Conservation (phyloP, 2,113 vertebrate genomes). For the Copsychus sechellarum region DNA sequence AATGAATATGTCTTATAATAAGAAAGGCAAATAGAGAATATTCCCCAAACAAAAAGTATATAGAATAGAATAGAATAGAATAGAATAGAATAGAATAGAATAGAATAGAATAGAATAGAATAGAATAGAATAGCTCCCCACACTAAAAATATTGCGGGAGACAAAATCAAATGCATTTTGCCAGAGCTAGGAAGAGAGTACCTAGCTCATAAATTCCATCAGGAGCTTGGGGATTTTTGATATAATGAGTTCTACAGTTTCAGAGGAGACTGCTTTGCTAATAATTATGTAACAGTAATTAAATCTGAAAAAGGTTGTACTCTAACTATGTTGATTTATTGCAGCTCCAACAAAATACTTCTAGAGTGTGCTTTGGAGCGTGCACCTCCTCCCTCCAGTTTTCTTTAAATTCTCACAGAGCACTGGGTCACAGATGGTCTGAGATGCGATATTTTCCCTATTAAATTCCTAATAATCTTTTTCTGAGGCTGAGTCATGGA, state of each 20-base stretch:
- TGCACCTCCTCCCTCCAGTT: constrained; percentile 81
- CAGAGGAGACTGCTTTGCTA: constrained; percentile 87
- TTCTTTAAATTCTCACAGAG: constrained; percentile 91
- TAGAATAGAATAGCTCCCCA: not conserved
- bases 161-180: constrained; percentile 72
- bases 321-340: constrained; percentile 89
- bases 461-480: constrained; percentile 99
- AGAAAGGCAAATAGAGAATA: not conserved
- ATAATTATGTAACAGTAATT: constrained; percentile 94
- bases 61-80: not conserved
- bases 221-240: constrained; percentile 85
- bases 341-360: constrained; percentile 82
- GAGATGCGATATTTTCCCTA: constrained; percentile 95
- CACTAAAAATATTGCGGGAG: constrained; percentile 42
- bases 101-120: not conserved
- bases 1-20: not conserved
- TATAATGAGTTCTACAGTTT: constrained; percentile 88
- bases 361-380: constrained; percentile 78
- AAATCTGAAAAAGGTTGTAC: constrained; percentile 90
- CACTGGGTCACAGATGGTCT: constrained; percentile 97
- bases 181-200: constrained; percentile 76
- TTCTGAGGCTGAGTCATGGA: constrained; percentile 91
- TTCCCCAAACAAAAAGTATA: not conserved
- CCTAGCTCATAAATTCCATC: constrained; percentile 84
- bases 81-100: not conserved